Conservation (phyloP, 1,140 invertebrate genomes). For the Ganaspis sp. region DNA sequence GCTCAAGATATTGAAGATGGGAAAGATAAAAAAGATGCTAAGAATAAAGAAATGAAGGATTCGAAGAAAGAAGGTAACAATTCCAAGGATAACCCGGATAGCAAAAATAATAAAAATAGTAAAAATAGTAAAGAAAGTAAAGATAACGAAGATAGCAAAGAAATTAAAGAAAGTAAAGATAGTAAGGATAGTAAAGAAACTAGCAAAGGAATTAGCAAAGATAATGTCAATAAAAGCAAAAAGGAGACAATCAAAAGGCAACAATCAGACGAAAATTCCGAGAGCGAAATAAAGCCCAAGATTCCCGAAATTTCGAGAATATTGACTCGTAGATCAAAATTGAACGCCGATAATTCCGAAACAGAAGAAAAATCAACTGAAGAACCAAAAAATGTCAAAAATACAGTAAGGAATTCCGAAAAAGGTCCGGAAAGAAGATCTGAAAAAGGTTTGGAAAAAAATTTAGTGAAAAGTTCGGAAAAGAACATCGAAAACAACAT, state of each 20-base stretch:
- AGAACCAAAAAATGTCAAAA: too few relatives aligned
- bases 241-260: background rate
- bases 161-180: constrained; percentile 24
- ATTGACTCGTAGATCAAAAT: background rate
- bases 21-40: background rate
- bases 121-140: background rate
- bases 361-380: background rate
- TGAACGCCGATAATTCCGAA: background rate
- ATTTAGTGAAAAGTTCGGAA: too few relatives aligned
- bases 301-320: background rate
- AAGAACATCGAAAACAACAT: too few relatives aligned
- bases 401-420: too few relatives aligned
- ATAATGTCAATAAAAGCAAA: background rate
- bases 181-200: constrained; percentile 25
- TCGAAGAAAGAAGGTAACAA: background rate
- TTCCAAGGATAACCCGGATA: too few relatives aligned
- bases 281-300: background rate
- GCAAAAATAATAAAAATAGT: too few relatives aligned
- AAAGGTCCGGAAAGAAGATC: too few relatives aligned
- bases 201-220: background rate
- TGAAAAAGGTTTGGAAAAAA: too few relatives aligned
- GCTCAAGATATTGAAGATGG: background rate
- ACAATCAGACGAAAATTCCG: background rate
- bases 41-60: background rate
- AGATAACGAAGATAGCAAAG: background rate